Percentiles rank a stretch among this genome's conserved stretches.
phyloP scores from a whole-genome alignment of 2,888 invertebrate species.

The Drosophila parthenogenetica region DNA sequence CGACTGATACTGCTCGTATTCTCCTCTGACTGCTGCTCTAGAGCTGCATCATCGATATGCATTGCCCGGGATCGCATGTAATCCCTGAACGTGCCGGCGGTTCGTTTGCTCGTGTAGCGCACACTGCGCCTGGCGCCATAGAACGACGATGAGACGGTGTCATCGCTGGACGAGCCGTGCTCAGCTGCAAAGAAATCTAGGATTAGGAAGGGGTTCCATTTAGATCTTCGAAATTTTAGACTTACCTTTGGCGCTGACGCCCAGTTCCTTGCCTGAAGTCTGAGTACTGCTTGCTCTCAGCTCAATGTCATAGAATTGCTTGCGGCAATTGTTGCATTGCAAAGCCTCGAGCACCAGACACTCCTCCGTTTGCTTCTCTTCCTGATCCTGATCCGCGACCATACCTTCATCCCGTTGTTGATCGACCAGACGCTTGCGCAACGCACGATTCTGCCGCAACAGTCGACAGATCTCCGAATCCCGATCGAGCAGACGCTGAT shows the following conservation, averaged over 20 bases:
- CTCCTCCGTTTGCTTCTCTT: slow-evolving; percentile 56
- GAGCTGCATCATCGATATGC: slow-evolving; percentile 82
- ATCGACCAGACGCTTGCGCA: slow-evolving; percentile 76
- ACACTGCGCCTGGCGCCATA: slow-evolving; percentile 84
- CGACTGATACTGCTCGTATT: slow-evolving; percentile 82
- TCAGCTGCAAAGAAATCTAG: slow-evolving; percentile 59
- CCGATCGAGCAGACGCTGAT: slow-evolving; percentile 82
- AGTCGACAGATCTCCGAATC: slow-evolving; percentile 83
- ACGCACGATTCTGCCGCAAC: slow-evolving; percentile 79
- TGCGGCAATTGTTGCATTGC: slow-evolving; percentile 84
- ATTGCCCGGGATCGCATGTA: slow-evolving; percentile 84
- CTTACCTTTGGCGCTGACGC: slow-evolving; percentile 76
- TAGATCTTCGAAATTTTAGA: slow-evolving; percentile 12
- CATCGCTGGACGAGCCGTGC: slow-evolving; percentile 85
- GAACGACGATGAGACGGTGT: slow-evolving; percentile 85
- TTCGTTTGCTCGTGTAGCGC: slow-evolving; percentile 85
- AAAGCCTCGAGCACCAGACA: slow-evolving; percentile 83
- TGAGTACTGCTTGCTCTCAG: slow-evolving; percentile 81
- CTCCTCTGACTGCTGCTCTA: slow-evolving; percentile 81
- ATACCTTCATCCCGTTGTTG: slow-evolving; percentile 75
- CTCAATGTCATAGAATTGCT: slow-evolving; percentile 84
- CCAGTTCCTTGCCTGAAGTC: slow-evolving; percentile 68
- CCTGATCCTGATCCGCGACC: slow-evolving; percentile 61
- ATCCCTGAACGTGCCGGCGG: slow-evolving; percentile 84
- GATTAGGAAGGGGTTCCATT: not conserved